Conservation (phyloP, 1,140 invertebrate species). For the Microplitis mediator region DNA sequence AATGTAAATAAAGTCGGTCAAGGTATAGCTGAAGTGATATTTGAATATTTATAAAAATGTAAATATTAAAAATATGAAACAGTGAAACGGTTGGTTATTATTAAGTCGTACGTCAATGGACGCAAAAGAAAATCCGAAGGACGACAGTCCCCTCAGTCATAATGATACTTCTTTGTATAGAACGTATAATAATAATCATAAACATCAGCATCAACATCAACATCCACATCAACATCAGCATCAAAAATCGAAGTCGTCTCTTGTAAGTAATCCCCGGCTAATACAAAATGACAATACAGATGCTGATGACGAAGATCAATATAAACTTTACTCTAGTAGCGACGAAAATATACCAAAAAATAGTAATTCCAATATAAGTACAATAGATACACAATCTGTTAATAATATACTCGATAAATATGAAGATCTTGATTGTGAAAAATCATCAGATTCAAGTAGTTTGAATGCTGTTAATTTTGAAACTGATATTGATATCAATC, state of each 20-base stretch:
- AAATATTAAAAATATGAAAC: too few relatives aligned
- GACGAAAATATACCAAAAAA: constrained; percentile 41
- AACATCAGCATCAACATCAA: too few relatives aligned
- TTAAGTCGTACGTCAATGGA: background rate
- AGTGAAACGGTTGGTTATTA: too few relatives aligned
- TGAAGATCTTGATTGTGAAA: constrained; percentile 46
- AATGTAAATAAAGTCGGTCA: too few relatives aligned
- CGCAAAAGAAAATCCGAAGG: constrained; percentile 2
- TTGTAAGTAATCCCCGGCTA: background rate
- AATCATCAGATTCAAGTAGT: constrained; percentile 43
- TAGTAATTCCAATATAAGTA: constrained; percentile 46
- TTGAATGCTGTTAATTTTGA: constrained; percentile 45
- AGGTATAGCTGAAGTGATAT: too few relatives aligned
- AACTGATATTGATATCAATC: constrained; percentile 34
- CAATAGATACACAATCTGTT: constrained; percentile 51
- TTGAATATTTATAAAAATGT: too few relatives aligned
- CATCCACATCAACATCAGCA: background rate
- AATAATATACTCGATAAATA: constrained; percentile 52
- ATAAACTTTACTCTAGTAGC: constrained; percentile 42
- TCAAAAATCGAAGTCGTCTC: constrained; percentile 5
- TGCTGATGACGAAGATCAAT: constrained; percentile 12
- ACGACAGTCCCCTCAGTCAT: constrained; percentile 18
- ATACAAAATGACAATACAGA: background rate
- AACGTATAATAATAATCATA: too few relatives aligned
- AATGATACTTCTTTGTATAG: constrained; percentile 19